Percentiles rank a stretch among this genome's conserved stretches.
Conservation (phyloP, 2,888 invertebrate species). For the Kuschelorhynchus macadamiae region DNA sequence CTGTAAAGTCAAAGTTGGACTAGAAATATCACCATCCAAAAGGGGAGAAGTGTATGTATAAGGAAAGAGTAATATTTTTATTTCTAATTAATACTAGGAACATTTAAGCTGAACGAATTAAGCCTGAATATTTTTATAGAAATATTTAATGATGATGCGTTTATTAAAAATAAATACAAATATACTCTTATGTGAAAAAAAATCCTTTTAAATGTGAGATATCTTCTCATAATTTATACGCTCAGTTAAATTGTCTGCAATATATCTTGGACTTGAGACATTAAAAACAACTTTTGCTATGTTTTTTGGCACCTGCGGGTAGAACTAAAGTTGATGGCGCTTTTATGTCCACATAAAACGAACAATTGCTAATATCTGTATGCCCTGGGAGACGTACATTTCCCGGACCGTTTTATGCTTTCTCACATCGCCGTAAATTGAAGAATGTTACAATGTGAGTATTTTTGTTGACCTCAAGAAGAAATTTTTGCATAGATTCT, state of each 20-base stretch:
- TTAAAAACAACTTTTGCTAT: conserved; percentile 43
- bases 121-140: no score
- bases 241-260: conserved; percentile 32
- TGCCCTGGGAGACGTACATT: conserved; percentile 40
- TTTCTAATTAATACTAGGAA: no score
- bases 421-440: conserved; percentile 47
- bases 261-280: conserved; percentile 36
- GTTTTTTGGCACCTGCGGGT: conserved; percentile 24
- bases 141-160: no score
- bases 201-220: no score
- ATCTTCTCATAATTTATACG: conserved; percentile 36
- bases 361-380: conserved; percentile 53
- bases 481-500: no score
- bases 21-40: no score
- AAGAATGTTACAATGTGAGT: conserved; percentile 51
- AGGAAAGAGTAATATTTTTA: no score
- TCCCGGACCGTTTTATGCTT: conserved; percentile 38
- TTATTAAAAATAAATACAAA: no score
- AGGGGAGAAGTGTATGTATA: no score
- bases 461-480: neutral
- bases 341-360: conserved; percentile 54
- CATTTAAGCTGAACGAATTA: no score
- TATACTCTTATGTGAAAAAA: no score
- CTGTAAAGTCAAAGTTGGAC: no score
- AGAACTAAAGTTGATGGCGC: conserved; percentile 48